phyloP scores from a whole-genome alignment of 2,797 vertebrate species.

The Falco peregrinus region DNA sequence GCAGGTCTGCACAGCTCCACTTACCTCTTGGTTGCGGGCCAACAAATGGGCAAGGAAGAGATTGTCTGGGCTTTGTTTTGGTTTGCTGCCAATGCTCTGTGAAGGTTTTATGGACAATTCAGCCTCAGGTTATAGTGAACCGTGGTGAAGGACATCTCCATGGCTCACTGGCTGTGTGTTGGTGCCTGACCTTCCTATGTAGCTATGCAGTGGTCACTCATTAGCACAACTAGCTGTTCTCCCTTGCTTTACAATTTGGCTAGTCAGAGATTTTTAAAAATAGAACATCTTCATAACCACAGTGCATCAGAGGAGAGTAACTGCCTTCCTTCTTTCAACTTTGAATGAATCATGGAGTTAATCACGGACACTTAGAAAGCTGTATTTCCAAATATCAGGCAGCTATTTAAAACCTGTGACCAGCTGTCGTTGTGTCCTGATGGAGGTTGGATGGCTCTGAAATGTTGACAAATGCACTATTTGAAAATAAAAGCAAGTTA shows the following conservation, averaged over 20 bases:
- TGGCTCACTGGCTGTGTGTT: neutral
- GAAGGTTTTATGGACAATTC: neutral
- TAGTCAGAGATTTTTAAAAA: slow-evolving; percentile 23
- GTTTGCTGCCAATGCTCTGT: neutral
- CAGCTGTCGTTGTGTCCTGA: slow-evolving; percentile 51
- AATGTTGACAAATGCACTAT: slow-evolving; percentile 55
- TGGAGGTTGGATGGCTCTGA: slow-evolving; percentile 25
- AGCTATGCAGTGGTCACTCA: neutral
- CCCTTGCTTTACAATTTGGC: neutral
- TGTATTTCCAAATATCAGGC: slow-evolving; percentile 55
- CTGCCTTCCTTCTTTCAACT: neutral
- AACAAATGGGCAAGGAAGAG: neutral
- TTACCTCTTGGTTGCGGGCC: neutral
- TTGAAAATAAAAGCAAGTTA: slow-evolving; percentile 63
- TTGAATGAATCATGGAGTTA: slow-evolving; percentile 28
- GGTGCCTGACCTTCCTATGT: neutral
- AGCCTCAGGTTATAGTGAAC: neutral
- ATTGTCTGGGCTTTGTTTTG: neutral
- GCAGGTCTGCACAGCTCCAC: neutral
- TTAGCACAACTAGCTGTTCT: neutral
- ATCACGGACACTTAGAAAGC: neutral
- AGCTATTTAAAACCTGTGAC: slow-evolving; percentile 61
- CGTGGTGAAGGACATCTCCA: neutral
- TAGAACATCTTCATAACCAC: neutral
- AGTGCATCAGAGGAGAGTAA: neutral